Conservation (phyloP, 2,888 invertebrate species). For the Lepeophtheirus nordmannii region DNA sequence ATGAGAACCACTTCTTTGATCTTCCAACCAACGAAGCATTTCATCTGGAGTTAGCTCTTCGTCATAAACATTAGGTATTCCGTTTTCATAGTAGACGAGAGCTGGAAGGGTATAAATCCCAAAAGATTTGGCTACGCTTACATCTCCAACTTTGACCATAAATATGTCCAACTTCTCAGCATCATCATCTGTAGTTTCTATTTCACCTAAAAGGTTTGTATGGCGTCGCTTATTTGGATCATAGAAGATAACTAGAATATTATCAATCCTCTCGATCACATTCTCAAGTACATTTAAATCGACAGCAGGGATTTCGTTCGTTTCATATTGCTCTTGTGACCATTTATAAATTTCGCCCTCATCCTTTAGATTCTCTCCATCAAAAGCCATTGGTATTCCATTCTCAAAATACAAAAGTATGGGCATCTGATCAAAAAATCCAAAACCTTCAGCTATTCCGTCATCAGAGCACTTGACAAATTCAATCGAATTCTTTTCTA, state of each 20-base stretch:
- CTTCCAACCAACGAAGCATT: conserved; percentile 69
- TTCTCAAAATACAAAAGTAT: conserved; percentile 59
- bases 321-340: conserved; percentile 13
- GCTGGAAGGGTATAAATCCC: conserved; percentile 68
- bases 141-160: conserved; percentile 80
- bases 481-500: conserved; percentile 75
- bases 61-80: conserved; percentile 79
- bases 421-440: conserved; percentile 59
- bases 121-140: conserved; percentile 60
- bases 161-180: conserved; percentile 80
- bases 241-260: conserved; percentile 22
- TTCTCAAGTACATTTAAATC: conserved; percentile 12
- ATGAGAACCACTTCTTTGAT: conserved; percentile 65
- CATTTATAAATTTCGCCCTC: conserved; percentile 14
- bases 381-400: conserved; percentile 35
- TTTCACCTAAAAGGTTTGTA: conserved; percentile 55
- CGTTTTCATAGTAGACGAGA: conserved; percentile 81
- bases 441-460: conserved; percentile 49
- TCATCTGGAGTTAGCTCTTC: conserved; percentile 39
- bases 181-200: conserved; percentile 84
- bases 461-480: conserved; percentile 77
- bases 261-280: conserved; percentile 9
- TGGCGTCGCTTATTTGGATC: conserved; percentile 20
- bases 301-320: background rate
- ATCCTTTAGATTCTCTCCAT: conserved; percentile 15